Evolutionary conservation across 2,888 invertebrate species (phyloP), one percentile per base, ranked within the genome.

Genomic region (Apoda limacodes): DNA sequence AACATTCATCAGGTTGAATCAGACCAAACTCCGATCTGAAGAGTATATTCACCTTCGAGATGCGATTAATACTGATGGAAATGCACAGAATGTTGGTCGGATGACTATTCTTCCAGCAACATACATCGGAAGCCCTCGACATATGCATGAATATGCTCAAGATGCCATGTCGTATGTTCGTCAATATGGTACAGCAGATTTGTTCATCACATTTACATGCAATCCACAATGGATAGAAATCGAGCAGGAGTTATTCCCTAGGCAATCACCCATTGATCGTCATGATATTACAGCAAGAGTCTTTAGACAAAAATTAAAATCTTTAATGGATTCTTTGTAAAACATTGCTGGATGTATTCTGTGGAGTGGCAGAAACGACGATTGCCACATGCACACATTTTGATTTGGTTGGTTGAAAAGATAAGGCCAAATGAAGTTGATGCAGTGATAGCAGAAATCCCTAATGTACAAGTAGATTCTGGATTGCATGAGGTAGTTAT

Each of bases 101-200:
- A 34, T 37, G 22, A 45, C 44, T 29, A 55, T 57, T 47, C 39
- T 60, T 2, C 57, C 61, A 30, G 29, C 57, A 13, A 43, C 46
- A 25, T 50, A 42, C 33, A 38, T 39, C 21, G 44, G 40, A 37
- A 45, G 45, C n/a, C 48, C 48, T 1, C 42, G 49, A 0, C 42
- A 50, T 34, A 43, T 48, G 44, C 43, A 48, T 1, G 48, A 49
- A 45, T 46, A 46, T 24, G 39, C 46, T 33, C 46, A 52, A 35
- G 48, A 53, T 35, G 48, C 48, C 3, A 46, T 58, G 48, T 35
- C 51, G 6, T 56, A 55, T 41, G 56, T 56, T 11, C 47, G 55
- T 19, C 36, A 53, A 37, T 54, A 56, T 43, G 52, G 58, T n/a
- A 38, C 39, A 19, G 42, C 52, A 35, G 50, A 53, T 35, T 30